Percentiles rank a stretch among this genome's conserved stretches.
Conservation (phyloP, 2,888 invertebrate genomes). For the Cosmia pyralina region DNA sequence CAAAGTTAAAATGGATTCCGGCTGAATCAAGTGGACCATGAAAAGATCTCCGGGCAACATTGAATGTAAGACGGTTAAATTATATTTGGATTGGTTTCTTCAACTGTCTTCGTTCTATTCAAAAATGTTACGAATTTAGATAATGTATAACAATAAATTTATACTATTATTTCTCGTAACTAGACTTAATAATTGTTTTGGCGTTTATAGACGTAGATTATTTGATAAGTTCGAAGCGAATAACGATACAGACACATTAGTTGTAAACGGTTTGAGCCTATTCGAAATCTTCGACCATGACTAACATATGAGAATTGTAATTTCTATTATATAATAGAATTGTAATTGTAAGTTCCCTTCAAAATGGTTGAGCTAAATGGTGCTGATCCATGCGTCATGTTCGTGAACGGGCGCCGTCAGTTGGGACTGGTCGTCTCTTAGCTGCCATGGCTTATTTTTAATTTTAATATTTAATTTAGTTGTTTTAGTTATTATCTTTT, state of each 20-base stretch:
- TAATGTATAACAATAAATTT: too few relatives aligned
- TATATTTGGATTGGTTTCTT: slow-evolving; percentile 34
- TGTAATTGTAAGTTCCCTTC: too few relatives aligned
- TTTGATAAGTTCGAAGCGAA: background rate
- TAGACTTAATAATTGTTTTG: too few relatives aligned
- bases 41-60: slow-evolving; percentile 55
- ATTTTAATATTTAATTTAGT: too few relatives aligned
- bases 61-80: slow-evolving; percentile 43
- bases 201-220: background rate
- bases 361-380: too few relatives aligned
- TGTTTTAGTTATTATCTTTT: too few relatives aligned
- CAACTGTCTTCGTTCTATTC: background rate
- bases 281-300: slow-evolving; percentile 5
- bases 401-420: too few relatives aligned
- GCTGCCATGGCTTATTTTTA: too few relatives aligned
- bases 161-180: background rate
- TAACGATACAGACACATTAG: background rate
- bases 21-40: slow-evolving; percentile 67
- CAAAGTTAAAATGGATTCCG: slow-evolving; percentile 67
- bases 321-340: too few relatives aligned
- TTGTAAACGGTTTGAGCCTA: background rate
- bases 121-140: background rate
- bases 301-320: slow-evolving; percentile 13
- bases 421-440: too few relatives aligned
- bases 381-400: too few relatives aligned